These are phyloP conservation scores for Orthochromis malagaraziensis DNA, from an alignment of 2,113 vertebrate species.

Conservation along the genomic window DNA sequence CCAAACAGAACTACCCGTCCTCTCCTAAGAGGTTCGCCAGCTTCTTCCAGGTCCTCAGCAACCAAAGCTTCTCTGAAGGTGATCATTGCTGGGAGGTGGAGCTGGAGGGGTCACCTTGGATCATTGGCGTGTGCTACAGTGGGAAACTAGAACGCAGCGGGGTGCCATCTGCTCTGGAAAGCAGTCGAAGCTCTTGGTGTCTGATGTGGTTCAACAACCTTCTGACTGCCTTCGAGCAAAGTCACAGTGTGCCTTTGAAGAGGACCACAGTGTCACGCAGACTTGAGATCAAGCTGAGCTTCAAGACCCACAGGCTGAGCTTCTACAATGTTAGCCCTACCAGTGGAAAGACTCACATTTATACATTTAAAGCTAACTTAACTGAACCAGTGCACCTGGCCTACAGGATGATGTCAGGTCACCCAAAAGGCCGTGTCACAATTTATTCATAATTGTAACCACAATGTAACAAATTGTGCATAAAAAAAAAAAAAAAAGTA, in stretches of 20 bases:
- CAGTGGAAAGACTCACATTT: slow-evolving; percentile 65
- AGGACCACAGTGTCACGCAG: slow-evolving; percentile 56
- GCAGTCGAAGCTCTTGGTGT: slow-evolving; percentile 76
- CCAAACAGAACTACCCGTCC: slow-evolving; percentile 52
- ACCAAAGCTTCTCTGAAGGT: slow-evolving; percentile 66
- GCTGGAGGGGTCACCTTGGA: slow-evolving; percentile 66
- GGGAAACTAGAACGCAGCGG: slow-evolving; percentile 67
- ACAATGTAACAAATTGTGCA: not conserved
- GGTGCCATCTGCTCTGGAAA: slow-evolving; percentile 72
- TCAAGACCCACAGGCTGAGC: slow-evolving; percentile 62
- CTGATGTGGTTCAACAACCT: slow-evolving; percentile 73
- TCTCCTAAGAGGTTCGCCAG: slow-evolving; percentile 62
- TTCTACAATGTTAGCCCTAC: slow-evolving; percentile 71
- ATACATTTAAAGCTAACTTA: slow-evolving; percentile 69
- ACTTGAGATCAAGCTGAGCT: slow-evolving; percentile 70
- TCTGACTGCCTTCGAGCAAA: slow-evolving; percentile 74
- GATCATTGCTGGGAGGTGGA: slow-evolving; percentile 69
- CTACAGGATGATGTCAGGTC: slow-evolving; percentile 76
- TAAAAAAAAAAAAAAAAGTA: not conserved
- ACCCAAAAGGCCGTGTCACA: slow-evolving; percentile 58
- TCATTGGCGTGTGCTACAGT: slow-evolving; percentile 68
- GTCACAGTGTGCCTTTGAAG: slow-evolving; percentile 60
- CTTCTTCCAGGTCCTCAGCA: slow-evolving; percentile 70
- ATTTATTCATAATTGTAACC: slow-evolving; percentile 28
- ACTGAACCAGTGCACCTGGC: slow-evolving; percentile 70